These are phyloP conservation scores for Plagodis pulveraria DNA, from an alignment of 2,888 invertebrate species.

Conservation along the genomic window DNA sequence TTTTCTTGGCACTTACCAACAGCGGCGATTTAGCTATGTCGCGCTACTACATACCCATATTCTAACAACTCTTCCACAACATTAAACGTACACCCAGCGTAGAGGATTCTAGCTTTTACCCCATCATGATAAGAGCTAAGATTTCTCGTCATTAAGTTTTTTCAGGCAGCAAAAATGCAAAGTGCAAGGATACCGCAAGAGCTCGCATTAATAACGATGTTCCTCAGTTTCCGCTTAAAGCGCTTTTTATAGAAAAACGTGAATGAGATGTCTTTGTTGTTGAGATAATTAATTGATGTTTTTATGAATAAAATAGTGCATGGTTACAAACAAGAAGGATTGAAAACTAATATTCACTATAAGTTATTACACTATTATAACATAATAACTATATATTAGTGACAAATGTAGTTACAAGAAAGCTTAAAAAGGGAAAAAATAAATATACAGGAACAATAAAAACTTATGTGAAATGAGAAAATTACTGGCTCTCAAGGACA, in stretches of 20 bases:
- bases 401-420: no score
- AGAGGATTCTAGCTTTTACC: slow-evolving; percentile 63
- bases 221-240: slow-evolving; percentile 18
- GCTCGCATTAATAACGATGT: slow-evolving; percentile 56
- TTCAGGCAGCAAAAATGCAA: slow-evolving; percentile 62
- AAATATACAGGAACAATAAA: no score
- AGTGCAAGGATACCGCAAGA: slow-evolving; percentile 65
- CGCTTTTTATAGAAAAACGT: slow-evolving; percentile 8
- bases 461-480: no score
- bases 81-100: slow-evolving; percentile 39
- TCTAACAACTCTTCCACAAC: slow-evolving; percentile 48
- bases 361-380: no score
- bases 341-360: no score
- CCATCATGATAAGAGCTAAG: slow-evolving; percentile 45
- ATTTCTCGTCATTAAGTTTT: slow-evolving; percentile 40
- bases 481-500: no score
- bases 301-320: not conserved
- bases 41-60: slow-evolving; percentile 43
- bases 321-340: no score
- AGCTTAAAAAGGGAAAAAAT: no score
- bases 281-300: slow-evolving; percentile 7
- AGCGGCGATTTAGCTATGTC: slow-evolving; percentile 79
- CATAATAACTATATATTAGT: no score
- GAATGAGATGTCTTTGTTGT: slow-evolving; percentile 14
- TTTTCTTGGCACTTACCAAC: slow-evolving; percentile 76